Conservation (phyloP, 2,797 vertebrate genomes). For the Catostomus latipinnis region DNA sequence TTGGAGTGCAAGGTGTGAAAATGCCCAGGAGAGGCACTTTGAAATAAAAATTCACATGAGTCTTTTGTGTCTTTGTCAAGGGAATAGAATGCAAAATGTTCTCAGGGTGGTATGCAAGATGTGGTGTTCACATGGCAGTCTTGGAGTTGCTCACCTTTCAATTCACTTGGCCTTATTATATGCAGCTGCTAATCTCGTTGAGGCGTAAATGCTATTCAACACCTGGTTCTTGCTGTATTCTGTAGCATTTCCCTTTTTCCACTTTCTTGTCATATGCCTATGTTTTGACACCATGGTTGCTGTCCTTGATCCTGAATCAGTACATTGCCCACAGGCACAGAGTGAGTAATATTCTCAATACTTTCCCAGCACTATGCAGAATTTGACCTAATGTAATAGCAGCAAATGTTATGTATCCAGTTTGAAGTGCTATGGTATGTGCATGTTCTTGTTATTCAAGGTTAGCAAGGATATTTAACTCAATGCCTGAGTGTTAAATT, state of each 20-base stretch:
- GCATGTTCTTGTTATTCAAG: conserved; percentile 26
- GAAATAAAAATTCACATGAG: conserved; percentile 38
- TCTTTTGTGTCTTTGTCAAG: conserved; percentile 32
- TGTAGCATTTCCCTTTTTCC: not conserved
- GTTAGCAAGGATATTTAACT: conserved; percentile 34
- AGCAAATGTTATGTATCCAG: conserved; percentile 48
- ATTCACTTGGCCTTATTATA: not conserved
- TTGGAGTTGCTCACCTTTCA: not conserved
- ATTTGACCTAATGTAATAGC: conserved; percentile 41
- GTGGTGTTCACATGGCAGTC: not conserved
- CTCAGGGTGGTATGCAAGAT: not conserved
- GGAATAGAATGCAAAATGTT: conserved; percentile 29
- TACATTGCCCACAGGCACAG: conserved; percentile 30
- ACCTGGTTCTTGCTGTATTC: too few relatives aligned
- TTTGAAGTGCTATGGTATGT: conserved; percentile 33
- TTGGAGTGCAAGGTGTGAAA: conserved; percentile 24
- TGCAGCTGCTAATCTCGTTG: not conserved
- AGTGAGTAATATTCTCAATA: conserved; percentile 33
- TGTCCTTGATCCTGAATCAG: not conserved
- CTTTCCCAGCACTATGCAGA: conserved; percentile 32
- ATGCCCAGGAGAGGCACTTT: conserved; percentile 39
- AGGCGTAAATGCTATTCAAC: too few relatives aligned
- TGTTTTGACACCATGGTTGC: conserved; percentile 23
- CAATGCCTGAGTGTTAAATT: conserved; percentile 19
- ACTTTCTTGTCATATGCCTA: conserved; percentile 4